These are phyloP conservation scores for Cephalopterus ornatus DNA, from an alignment of 2,113 vertebrate species.

Conservation along the genomic window DNA sequence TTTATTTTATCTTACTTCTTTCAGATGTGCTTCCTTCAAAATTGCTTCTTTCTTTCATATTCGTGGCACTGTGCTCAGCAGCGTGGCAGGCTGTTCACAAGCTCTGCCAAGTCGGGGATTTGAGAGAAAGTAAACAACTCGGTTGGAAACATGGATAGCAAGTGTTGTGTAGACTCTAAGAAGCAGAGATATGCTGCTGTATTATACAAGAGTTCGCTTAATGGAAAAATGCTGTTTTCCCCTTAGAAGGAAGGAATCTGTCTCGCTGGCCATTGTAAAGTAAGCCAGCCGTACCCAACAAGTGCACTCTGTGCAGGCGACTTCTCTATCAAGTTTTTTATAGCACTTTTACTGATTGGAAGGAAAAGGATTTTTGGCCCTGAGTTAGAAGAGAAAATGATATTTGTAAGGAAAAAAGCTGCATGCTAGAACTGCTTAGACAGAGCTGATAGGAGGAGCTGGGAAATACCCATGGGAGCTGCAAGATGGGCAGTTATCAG, in stretches of 20 bases:
- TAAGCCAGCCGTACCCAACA: background rate
- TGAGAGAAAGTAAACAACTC: slow-evolving; percentile 58
- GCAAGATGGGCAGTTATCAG: background rate
- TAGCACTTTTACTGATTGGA: background rate
- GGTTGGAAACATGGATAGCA: background rate
- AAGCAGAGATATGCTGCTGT: slow-evolving; percentile 30
- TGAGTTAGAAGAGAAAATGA: background rate
- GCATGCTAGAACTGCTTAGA: background rate
- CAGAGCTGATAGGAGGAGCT: background rate
- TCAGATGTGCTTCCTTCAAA: slow-evolving; percentile 55
- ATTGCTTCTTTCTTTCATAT: slow-evolving; percentile 49
- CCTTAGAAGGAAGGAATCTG: background rate
- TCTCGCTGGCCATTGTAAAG: background rate
- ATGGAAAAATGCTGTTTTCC: slow-evolving; percentile 45
- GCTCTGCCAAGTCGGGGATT: slow-evolving; percentile 43
- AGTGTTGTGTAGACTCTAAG: background rate
- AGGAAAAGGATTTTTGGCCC: background rate
- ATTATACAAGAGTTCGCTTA: slow-evolving; percentile 45
- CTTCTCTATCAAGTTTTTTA: background rate
- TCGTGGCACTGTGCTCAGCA: slow-evolving; percentile 7
- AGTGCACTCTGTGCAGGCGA: background rate
- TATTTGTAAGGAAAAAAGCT: background rate
- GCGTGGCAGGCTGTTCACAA: slow-evolving; percentile 40
- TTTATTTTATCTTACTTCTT: slow-evolving; percentile 42
- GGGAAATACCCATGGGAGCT: background rate